Base-by-base conservation (phyloP, 2,888 invertebrate genomes). In the Galeruca laticollis region DNA sequence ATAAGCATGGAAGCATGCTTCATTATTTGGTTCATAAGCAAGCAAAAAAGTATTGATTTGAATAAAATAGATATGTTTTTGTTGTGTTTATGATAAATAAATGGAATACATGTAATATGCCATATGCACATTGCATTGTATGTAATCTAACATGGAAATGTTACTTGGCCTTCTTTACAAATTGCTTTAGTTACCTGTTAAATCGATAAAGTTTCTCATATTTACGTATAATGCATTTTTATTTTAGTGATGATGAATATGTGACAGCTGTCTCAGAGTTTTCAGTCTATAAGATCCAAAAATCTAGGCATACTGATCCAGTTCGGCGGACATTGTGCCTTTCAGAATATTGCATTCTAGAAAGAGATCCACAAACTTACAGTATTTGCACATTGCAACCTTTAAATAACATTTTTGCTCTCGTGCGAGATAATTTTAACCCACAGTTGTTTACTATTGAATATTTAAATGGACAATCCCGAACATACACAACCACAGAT, bases 251-350 rank as follows among this genome's bases (percentile, higher is more conserved):
- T 11, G 99, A 99, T 86, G 96, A 97, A 83, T 95, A 95, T 83
- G 91, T 98, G 82, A 99, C 99, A 2, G 98, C 99, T 0, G 91
- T 98, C 72, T 94, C 96, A 15, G 99, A 99, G 87, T 99, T 99
- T 85, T 91, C 91, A 72, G 97, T 99, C 3, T 96, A 98, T 84
- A 99, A 99, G 87, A 90, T 94, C 77, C 90, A 90, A 78, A 93
- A 94, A 18, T 88, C 90, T 0, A 89, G 96, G 31, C 94, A 95
- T 83, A 90, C 91, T 80, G 97, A 97, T 79, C 93, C 95, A 0
- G 93, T 96, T 78, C 89, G 95, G 73, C 90, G 99, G 68, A 94
- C 96, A 0, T 88, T 99, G 35, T 99, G 99, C 82, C 89, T 99
- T 20, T 96, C 97, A 0, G 99, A 99, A 85, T 94, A 94, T 0